phyloP scores from a whole-genome alignment of 2,113 vertebrate genomes.

The Boulengeromyrus knoepffleri region DNA sequence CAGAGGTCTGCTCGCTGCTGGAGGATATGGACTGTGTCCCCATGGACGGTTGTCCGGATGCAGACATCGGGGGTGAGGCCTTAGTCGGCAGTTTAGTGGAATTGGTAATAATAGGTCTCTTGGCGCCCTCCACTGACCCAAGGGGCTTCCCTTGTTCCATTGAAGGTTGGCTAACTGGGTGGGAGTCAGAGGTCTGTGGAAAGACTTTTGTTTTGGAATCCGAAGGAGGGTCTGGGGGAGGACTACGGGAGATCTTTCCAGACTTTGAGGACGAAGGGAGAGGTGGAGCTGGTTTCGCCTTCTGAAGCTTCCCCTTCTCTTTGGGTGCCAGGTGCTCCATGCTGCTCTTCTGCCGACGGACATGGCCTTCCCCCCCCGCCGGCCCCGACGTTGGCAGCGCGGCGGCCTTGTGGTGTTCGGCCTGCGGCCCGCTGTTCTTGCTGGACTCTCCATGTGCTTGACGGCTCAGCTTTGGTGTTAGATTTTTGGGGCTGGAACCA shows the following conservation, averaged over 20 bases:
- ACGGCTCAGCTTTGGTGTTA: constrained; percentile 74
- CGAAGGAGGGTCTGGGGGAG: constrained; percentile 63
- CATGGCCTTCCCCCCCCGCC: constrained; percentile 67
- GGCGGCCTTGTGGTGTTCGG: constrained; percentile 56
- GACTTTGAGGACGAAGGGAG: constrained; percentile 62
- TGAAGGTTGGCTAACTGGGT: constrained; percentile 46
- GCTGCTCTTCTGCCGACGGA: constrained; percentile 71
- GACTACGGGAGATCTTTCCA: constrained; percentile 65
- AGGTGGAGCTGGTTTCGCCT: constrained; percentile 79
- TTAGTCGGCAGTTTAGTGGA: constrained; percentile 70
- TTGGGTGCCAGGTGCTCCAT: constrained; percentile 59
- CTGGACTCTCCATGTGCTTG: constrained; percentile 64
- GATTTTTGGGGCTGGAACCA: constrained; percentile 72
- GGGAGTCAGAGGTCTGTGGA: constrained; percentile 52
- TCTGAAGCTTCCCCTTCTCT: constrained; percentile 76
- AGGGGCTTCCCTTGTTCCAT: constrained; percentile 51
- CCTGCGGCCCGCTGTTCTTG: constrained; percentile 62
- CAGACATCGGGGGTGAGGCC: constrained; percentile 48
- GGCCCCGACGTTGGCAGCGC: constrained; percentile 54
- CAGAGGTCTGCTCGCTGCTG: constrained; percentile 54
- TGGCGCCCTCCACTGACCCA: constrained; percentile 51
- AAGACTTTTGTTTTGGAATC: constrained; percentile 62
- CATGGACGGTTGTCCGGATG: constrained; percentile 17
- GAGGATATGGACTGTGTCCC: constrained; percentile 33
- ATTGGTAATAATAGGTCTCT: constrained; percentile 65